Conservation (phyloP, 2,113 vertebrate species). For the Heterochromis multidens region DNA sequence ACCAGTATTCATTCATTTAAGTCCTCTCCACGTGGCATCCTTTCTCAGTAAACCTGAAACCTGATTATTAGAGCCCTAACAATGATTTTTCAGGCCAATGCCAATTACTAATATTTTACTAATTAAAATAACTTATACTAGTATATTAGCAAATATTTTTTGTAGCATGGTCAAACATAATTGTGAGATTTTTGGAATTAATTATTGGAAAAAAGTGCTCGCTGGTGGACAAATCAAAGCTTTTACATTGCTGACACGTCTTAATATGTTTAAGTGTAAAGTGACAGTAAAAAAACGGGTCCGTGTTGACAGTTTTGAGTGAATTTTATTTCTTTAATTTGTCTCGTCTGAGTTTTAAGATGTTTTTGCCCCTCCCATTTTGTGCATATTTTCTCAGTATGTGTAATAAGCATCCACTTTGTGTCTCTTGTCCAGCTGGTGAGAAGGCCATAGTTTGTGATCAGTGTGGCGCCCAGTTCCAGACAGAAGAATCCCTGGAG, state of each 20-base stretch:
- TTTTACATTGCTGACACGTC: background rate
- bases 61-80: background rate
- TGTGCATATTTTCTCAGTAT: background rate
- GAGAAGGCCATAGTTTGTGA: conserved; percentile 97
- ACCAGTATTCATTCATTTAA: background rate
- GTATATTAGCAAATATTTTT: background rate
- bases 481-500: conserved; percentile 94
- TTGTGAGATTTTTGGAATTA: background rate
- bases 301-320: background rate
- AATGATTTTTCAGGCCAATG: background rate
- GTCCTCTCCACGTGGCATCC: background rate
- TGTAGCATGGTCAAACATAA: background rate
- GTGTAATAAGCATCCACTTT: background rate
- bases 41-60: background rate
- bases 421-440: conserved; percentile 78
- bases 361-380: background rate
- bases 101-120: background rate
- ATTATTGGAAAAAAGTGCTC: background rate
- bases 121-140: background rate
- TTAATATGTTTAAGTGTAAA: background rate
- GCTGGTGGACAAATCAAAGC: background rate
- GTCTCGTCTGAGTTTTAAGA: background rate
- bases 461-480: conserved; percentile 97
- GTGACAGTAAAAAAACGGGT: background rate
- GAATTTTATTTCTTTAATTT: background rate